Evolutionary conservation across 2,113 vertebrate species (phyloP).

Genomic region (Lophius piscatorius): DNA sequence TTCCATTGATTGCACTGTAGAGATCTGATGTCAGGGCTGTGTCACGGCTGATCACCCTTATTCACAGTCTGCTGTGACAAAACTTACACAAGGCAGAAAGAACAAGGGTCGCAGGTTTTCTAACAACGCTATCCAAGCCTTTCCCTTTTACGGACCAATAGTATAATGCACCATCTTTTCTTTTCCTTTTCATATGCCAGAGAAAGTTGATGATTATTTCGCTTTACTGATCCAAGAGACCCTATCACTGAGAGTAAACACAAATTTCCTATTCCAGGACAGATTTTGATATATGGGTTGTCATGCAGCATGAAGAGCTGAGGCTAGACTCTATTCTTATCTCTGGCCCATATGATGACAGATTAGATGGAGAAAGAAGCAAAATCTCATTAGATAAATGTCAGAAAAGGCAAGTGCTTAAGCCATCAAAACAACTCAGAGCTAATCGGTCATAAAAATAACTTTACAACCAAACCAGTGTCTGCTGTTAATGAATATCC

Average conservation of each 20-base stretch:
- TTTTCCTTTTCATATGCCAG: too few relatives aligned
- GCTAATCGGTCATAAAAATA: too few relatives aligned
- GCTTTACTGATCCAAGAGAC: conserved; percentile 16
- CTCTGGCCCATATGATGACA: conserved; percentile 26
- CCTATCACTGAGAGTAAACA: conserved; percentile 22
- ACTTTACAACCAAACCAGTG: not conserved
- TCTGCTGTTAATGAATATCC: conserved; percentile 1
- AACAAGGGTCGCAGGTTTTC: not conserved
- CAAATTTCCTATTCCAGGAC: conserved; percentile 31
- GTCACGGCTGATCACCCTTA: conserved; percentile 30
- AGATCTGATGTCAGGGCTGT: too few relatives aligned
- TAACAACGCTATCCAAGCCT: too few relatives aligned
- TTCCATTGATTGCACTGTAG: too few relatives aligned
- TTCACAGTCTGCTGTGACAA: not conserved
- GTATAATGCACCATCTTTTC: too few relatives aligned
- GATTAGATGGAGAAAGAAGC: conserved; percentile 45
- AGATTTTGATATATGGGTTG: conserved; percentile 49
- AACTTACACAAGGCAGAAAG: conserved; percentile 3
- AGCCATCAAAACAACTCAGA: not conserved
- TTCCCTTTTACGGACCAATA: too few relatives aligned
- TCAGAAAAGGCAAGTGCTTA: not conserved
- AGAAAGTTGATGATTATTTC: too few relatives aligned
- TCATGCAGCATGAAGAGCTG: conserved; percentile 20
- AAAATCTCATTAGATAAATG: conserved; percentile 6
- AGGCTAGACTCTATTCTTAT: conserved; percentile 39